Percentiles rank a stretch among this genome's conserved stretches.
These are phyloP conservation scores for Dynastes grantii DNA, from an alignment of 2,888 invertebrate genomes.

Conservation along the genomic window DNA sequence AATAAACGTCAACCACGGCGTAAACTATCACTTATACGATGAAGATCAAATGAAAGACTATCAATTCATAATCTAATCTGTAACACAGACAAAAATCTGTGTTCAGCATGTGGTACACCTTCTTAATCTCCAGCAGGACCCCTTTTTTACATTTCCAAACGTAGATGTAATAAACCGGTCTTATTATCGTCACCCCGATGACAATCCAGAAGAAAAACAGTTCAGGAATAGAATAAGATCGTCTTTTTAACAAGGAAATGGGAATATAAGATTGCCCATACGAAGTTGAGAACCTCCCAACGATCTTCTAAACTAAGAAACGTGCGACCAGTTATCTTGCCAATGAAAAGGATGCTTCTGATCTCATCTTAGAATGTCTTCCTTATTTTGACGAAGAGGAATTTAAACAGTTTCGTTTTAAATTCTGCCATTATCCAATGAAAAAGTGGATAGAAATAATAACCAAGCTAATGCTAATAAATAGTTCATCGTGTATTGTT, in stretches of 20 bases:
- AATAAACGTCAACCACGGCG: neutral
- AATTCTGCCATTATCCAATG: neutral
- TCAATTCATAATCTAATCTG: neutral
- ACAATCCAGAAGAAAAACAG: slow-evolving; percentile 5
- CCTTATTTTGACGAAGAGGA: neutral
- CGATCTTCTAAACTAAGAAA: neutral
- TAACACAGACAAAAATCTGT: neutral
- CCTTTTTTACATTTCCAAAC: neutral
- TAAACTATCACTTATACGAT: neutral
- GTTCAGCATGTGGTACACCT: neutral
- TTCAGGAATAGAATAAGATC: neutral
- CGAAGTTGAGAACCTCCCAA: neutral
- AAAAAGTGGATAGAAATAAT: neutral
- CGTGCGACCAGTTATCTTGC: neutral
- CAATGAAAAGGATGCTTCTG: neutral
- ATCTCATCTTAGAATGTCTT: slow-evolving; percentile 14
- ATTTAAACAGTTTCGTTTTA: neutral
- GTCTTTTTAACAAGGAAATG: neutral
- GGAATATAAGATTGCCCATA: neutral
- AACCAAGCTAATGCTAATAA: too few species aligned
- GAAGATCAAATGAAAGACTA: neutral
- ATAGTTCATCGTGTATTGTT: too few species aligned
- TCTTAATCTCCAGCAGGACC: neutral
- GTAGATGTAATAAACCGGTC: neutral
- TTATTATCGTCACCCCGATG: neutral